These are phyloP conservation scores for Atrina japonica DNA, from an alignment of 2,888 invertebrate genomes.

Conservation along the genomic window DNA sequence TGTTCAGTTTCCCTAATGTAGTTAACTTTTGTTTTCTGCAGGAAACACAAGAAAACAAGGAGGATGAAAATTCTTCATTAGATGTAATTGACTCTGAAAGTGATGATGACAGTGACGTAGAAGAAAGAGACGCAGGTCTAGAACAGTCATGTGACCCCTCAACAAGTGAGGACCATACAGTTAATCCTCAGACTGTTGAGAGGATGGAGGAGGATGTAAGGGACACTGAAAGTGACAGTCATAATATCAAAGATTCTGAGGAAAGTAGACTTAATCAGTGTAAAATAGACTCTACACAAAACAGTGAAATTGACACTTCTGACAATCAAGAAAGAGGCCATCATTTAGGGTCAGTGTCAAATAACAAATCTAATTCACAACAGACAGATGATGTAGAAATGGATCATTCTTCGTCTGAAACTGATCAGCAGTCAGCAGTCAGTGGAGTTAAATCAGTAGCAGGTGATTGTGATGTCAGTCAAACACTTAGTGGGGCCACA, in stretches of 20 bases:
- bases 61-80: not conserved
- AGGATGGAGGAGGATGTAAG: conserved; percentile 5
- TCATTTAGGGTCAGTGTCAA: no score
- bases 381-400: no score
- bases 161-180: conserved; percentile 4
- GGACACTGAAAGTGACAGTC: conserved; percentile 14
- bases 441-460: conserved; percentile 1
- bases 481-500: not conserved
- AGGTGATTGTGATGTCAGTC: no score
- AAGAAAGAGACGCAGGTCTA: not conserved
- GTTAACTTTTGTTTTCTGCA: not conserved
- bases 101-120: conserved; percentile 31
- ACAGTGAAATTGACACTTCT: not conserved
- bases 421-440: not conserved
- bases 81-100: conserved; percentile 12
- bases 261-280: not conserved
- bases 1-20: no score
- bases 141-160: not conserved
- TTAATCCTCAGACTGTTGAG: not conserved
- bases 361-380: no score
- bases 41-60: not conserved
- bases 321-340: not conserved
- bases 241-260: not conserved
- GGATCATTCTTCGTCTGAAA: no score
- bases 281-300: not conserved